Percentiles rank a stretch among this genome's conserved stretches.
phyloP scores from a whole-genome alignment of 2,113 vertebrate genomes.

The Malurus cyaneus region DNA sequence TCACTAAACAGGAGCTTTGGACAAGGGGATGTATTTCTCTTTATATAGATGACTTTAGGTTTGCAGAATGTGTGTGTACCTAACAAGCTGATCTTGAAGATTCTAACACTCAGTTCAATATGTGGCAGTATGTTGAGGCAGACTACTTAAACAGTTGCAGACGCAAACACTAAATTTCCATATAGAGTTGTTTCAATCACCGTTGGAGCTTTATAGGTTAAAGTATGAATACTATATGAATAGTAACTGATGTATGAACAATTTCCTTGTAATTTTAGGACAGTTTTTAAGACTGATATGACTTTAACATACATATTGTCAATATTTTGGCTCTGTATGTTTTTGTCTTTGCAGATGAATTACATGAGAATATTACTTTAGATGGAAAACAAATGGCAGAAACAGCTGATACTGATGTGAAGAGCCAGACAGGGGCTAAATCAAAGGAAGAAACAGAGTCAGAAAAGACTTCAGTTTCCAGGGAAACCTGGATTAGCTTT shows the following conservation, averaged over 20 bases:
- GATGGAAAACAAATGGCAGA: neutral
- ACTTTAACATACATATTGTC: neutral
- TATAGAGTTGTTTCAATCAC: neutral
- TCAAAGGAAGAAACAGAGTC: conserved; percentile 36
- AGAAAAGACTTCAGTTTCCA: conserved; percentile 54
- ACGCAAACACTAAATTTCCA: neutral
- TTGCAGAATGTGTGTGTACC: neutral
- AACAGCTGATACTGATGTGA: neutral
- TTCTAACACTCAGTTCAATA: neutral
- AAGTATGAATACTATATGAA: neutral
- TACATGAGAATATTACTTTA: neutral
- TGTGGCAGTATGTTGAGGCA: neutral
- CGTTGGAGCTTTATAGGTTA: neutral
- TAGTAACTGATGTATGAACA: neutral
- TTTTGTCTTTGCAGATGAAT: conserved; percentile 45
- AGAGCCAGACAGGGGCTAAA: conserved; percentile 13
- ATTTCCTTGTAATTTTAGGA: neutral
- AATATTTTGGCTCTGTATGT: neutral
- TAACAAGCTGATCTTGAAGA: neutral
- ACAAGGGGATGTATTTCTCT: neutral
- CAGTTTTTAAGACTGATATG: neutral
- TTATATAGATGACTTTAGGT: neutral
- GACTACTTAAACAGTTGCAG: neutral
- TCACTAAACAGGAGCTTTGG: neutral
- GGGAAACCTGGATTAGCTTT: conserved; percentile 86